Evolutionary conservation across 1,140 invertebrate genomes (phyloP).

Genomic region (Drosophila arizonae): DNA sequence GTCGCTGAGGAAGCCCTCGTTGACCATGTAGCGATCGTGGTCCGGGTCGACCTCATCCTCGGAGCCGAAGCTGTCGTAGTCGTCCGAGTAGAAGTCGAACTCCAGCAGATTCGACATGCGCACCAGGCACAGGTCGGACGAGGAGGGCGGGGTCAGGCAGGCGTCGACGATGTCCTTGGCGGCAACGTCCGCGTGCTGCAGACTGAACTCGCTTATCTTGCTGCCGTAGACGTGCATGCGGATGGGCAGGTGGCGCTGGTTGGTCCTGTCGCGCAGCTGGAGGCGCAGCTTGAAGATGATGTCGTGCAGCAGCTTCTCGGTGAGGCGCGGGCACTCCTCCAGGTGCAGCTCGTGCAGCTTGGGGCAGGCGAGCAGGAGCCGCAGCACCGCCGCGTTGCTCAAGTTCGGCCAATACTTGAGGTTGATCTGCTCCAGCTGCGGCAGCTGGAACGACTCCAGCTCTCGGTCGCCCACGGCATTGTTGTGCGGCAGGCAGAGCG

Average conservation of each 20-base stretch:
- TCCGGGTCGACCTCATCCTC: constrained; percentile 25
- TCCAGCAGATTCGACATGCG: constrained; percentile 10
- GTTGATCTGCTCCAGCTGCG: constrained; percentile 15
- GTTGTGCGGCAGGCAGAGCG: constrained; percentile 17
- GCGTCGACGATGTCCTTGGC: constrained; percentile 26
- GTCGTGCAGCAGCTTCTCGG: constrained; percentile 22
- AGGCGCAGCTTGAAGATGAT: constrained; percentile 23
- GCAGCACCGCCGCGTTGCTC: constrained; percentile 11
- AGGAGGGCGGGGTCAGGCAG: constrained; percentile 12
- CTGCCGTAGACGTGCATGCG: constrained; percentile 16
- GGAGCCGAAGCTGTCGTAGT: constrained; percentile 20
- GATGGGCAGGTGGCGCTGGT: constrained; percentile 20
- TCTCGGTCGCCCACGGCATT: constrained; percentile 5
- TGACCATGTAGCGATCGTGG: constrained; percentile 22
- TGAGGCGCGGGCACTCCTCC: constrained; percentile 19
- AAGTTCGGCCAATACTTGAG: constrained; percentile 23
- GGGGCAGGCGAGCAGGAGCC: constrained; percentile 20
- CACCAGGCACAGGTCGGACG: constrained; percentile 13
- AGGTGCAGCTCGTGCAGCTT: constrained; percentile 27
- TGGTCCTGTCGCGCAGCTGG: constrained; percentile 11
- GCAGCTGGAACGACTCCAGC: constrained; percentile 12
- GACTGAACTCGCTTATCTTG: constrained; percentile 14
- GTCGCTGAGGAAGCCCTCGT: constrained; percentile 28
- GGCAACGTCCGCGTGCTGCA: constrained; percentile 14
- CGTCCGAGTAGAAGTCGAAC: constrained; percentile 20